Evolutionary conservation across 2,888 invertebrate species (phyloP), one percentile per base, ranked within the genome.

Genomic region (Caenorhabditis sulstoni): DNA sequence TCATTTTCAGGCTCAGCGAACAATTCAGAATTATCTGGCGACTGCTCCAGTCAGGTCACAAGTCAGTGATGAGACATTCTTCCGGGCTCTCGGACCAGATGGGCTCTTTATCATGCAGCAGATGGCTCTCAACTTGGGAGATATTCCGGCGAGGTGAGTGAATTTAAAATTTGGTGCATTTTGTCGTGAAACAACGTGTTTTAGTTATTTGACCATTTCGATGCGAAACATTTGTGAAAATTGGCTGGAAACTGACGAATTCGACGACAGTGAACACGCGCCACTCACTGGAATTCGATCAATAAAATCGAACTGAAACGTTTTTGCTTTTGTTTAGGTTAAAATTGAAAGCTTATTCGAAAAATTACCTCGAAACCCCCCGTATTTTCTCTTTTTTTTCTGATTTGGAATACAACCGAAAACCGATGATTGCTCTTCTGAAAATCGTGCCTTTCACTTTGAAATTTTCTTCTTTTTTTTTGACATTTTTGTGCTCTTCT

Each of bases 71-170:
- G 83, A 83, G 29, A 66, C 74, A 61, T 81, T 83, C 61, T 79
- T 78, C 62, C 50, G 73, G 39, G 74, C 74, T 14, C 81, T 89
- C 12, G 89, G 88, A 14, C 64, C 81, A 12, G 89, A 89, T 61
- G 89, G 89, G 2, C 76, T 88, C 3, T 89, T 89, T 68, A 85
- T 89, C 29, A 71, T 89, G 41, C 85, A 89, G 45, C 89, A 89
- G 55, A 87, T 89, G 82, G 75, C 87, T 5, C 57, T 89, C 20
- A 89, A 89, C 74, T 82, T 89, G 39, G 89, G 89, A 18, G 88
- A 90, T 55, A 81, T 89, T 52, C 89, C 89, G 11, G 84, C 89
- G 7, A 89, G 88, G 88, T n/a, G n/a, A n/a, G n/a, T n/a, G n/a
- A n/a, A n/a, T n/a, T n/a, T n/a, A n/a, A n/a, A n/a, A n/a, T 87